Evolutionary conservation across 2,888 invertebrate species (phyloP).

Genomic region (Xanthia togata): DNA sequence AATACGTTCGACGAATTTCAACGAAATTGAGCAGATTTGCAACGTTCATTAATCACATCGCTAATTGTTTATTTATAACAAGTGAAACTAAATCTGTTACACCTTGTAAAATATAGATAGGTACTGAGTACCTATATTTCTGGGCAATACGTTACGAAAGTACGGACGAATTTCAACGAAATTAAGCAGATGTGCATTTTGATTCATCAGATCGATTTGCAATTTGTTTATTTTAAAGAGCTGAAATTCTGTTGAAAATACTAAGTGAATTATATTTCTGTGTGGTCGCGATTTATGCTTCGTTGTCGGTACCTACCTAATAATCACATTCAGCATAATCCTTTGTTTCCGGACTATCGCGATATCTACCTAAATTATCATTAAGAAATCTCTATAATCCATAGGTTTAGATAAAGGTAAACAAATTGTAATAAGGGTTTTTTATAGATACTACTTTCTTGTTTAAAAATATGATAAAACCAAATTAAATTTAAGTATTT

Average conservation of each 20-base stretch:
- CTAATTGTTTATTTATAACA: neutral
- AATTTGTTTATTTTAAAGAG: neutral
- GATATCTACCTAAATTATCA: neutral
- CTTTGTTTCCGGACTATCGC: neutral
- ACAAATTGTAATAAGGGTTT: too few species aligned
- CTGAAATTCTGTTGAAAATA: neutral
- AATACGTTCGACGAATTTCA: neutral
- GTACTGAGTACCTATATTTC: neutral
- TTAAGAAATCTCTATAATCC: neutral
- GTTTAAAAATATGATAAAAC: too few species aligned
- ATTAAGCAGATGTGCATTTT: neutral
- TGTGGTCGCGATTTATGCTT: neutral
- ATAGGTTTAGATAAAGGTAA: too few species aligned
- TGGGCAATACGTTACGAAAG: neutral
- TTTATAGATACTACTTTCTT: too few species aligned
- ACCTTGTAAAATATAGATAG: neutral
- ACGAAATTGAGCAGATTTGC: slow-evolving; percentile 6
- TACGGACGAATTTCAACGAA: neutral
- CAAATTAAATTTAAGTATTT: too few species aligned
- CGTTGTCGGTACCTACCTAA: neutral
- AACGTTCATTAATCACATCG: neutral
- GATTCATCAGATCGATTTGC: neutral
- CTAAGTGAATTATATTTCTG: neutral
- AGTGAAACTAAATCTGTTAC: neutral
- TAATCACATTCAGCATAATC: neutral